Base-by-base conservation (phyloP, 2,888 invertebrate genomes). In the Osedax frankpressi region DNA sequence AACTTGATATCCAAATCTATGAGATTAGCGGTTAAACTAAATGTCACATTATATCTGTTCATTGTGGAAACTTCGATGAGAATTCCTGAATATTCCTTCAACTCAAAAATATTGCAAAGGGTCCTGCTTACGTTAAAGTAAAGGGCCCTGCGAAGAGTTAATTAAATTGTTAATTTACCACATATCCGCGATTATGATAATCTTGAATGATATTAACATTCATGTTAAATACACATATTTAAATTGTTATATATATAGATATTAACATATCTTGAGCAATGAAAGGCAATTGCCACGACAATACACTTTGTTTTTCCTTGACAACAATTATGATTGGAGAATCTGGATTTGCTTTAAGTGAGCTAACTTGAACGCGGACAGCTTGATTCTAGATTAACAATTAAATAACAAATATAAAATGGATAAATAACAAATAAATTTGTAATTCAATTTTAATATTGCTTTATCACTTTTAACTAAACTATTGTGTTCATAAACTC, bases 201-300 rank as follows among this genome's bases (percentile, higher is more conserved):
- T n/a, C n/a, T n/a, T n/a, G n/a, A n/a, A n/a, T n/a, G n/a, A n/a
- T n/a, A n/a, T n/a, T n/a, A n/a, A n/a, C n/a, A n/a, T n/a, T n/a
- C n/a, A n/a, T n/a, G n/a, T n/a, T n/a, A n/a, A n/a, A n/a, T n/a
- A n/a, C n/a, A n/a, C n/a, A n/a, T n/a, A n/a, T n/a, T n/a, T n/a
- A n/a, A n/a, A n/a, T n/a, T n/a, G n/a, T n/a, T n/a, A n/a, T n/a
- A n/a, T n/a, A n/a, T n/a, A n/a, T n/a, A n/a, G 19, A 44, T 44
- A 78, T 79, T 78, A 78, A 84, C 83, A 75, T 77, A 73, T 81
- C 79, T 74, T 87, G 87, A 0, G 90, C 87, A 70, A 88, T 79
- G 79, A 90, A 86, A 0, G 92, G 92, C 6, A 92, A 85, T 80
- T 90, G 89, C 91, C 92, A 92, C 0, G 92, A 91, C 74, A 90